Evolutionary conservation across 2,797 vertebrate species (phyloP).

Genomic region (Hydrophis major): DNA sequence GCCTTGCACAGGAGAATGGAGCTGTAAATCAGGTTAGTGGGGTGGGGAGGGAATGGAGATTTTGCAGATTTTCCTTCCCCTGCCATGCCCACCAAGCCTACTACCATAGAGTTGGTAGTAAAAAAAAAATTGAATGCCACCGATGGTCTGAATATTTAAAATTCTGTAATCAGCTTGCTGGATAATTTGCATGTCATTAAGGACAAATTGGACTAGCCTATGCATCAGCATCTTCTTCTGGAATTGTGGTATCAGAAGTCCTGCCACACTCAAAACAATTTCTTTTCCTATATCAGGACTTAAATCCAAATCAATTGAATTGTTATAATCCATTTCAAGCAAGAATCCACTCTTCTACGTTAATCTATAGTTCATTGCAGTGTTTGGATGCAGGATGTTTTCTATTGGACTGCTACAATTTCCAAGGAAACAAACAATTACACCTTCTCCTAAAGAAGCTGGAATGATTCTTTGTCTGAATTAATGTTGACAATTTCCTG

Average conservation of each 20-base stretch:
- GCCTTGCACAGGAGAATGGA: too few species aligned
- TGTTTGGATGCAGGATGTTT: background rate
- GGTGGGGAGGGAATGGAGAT: too few species aligned
- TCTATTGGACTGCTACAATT: background rate
- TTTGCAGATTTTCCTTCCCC: too few species aligned
- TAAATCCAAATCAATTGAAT: background rate
- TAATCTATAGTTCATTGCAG: background rate
- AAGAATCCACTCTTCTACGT: background rate
- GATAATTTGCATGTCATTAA: background rate
- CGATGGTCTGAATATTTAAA: background rate
- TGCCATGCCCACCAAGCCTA: too few species aligned
- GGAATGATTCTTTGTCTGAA: background rate
- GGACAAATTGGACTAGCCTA: background rate
- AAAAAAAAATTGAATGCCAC: too few species aligned
- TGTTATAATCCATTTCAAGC: background rate
- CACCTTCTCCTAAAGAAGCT: background rate
- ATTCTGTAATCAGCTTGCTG: background rate
- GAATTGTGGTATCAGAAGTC: background rate
- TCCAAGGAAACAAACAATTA: background rate
- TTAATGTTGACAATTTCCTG: background rate
- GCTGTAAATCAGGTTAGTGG: too few species aligned
- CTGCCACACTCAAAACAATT: background rate
- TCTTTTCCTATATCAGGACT: background rate
- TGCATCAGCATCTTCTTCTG: background rate
- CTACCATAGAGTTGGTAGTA: too few species aligned